These are phyloP conservation scores for Girardia tigrina DNA, from an alignment of 2,888 invertebrate species.

Conservation along the genomic window DNA sequence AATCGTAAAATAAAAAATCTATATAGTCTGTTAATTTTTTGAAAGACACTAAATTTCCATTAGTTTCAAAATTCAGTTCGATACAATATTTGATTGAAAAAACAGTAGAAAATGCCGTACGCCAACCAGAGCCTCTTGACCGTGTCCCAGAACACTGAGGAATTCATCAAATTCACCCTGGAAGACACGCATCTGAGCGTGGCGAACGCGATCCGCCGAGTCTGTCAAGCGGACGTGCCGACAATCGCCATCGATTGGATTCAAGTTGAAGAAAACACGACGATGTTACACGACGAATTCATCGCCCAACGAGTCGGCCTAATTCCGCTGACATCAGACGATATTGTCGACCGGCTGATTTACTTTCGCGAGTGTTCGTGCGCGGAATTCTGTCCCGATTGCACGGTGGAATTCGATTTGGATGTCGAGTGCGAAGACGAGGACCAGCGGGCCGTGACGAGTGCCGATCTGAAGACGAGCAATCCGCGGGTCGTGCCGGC, in stretches of 20 bases:
- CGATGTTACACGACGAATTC: slow-evolving; percentile 94
- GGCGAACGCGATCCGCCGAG: slow-evolving; percentile 84
- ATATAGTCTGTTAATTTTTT: too few relatives aligned
- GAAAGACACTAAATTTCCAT: too few relatives aligned
- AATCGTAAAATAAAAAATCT: too few relatives aligned
- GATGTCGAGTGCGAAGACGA: slow-evolving; percentile 89
- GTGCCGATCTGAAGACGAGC: slow-evolving; percentile 73
- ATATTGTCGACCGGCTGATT: slow-evolving; percentile 79
- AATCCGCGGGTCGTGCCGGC: slow-evolving; percentile 73
- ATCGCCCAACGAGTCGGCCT: slow-evolving; percentile 89
- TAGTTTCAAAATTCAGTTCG: too few relatives aligned
- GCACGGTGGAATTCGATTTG: slow-evolving; percentile 89
- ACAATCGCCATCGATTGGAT: slow-evolving; percentile 99
- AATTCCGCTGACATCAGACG: slow-evolving; percentile 79
- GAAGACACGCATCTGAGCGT: slow-evolving; percentile 95
- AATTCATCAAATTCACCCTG: slow-evolving; percentile 86
- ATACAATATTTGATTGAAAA: too few relatives aligned
- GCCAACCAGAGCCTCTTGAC: slow-evolving; percentile 93
- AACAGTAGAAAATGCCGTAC: slow-evolving; percentile 90
- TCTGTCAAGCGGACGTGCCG: slow-evolving; percentile 97
- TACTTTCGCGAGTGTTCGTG: slow-evolving; percentile 75
- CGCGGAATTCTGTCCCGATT: slow-evolving; percentile 87
- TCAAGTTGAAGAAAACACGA: slow-evolving; percentile 90
- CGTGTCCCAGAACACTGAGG: slow-evolving; percentile 79
- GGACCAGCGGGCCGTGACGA: slow-evolving; percentile 83